A percentile compares a stretch with the other conserved stretches of the same genome.
Conservation (phyloP, 2,113 vertebrate species). For the Pituophis catenifer region DNA sequence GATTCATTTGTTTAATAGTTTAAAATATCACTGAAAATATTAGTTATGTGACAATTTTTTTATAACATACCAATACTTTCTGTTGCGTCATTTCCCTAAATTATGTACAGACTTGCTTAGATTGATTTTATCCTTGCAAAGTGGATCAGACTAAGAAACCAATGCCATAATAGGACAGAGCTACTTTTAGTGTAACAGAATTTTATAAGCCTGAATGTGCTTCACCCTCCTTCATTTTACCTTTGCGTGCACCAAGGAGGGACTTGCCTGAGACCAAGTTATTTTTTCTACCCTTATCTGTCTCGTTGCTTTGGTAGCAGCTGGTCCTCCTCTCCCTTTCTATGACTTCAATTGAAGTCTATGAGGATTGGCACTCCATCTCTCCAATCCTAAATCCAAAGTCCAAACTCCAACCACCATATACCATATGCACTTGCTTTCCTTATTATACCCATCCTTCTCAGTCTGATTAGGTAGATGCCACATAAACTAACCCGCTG, state of each 20-base stretch:
- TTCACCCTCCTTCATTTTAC: background rate
- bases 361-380: background rate
- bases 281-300: background rate
- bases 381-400: background rate
- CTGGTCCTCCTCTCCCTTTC: background rate
- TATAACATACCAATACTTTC: background rate
- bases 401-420: background rate
- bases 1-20: background rate
- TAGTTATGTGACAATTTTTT: background rate
- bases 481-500: background rate
- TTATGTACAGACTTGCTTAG: background rate
- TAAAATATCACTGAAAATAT: background rate
- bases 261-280: background rate
- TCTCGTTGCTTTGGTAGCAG: background rate
- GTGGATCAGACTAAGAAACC: background rate
- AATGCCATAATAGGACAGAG: background rate
- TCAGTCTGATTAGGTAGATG: background rate
- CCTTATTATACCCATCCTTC: background rate
- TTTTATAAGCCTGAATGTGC: background rate
- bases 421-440: background rate
- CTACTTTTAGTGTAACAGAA: background rate
- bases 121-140: background rate
- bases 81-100: background rate
- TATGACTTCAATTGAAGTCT: background rate
- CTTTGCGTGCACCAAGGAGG: background rate